Percentiles rank a stretch among this genome's conserved stretches.
phyloP scores from a whole-genome alignment of 2,888 invertebrate species.

The Phalangium opilio region DNA sequence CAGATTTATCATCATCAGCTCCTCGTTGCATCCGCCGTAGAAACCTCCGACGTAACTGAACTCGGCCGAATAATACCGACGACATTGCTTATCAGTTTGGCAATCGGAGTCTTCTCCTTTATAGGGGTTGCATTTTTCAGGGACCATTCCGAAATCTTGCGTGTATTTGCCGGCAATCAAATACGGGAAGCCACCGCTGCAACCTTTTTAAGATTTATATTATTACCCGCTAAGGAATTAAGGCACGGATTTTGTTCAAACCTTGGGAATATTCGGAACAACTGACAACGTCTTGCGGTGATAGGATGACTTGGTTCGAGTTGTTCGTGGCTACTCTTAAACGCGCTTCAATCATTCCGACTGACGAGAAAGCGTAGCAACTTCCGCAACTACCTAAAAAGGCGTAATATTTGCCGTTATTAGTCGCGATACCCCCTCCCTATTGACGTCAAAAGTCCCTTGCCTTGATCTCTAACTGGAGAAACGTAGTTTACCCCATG shows the following conservation, averaged over 20 bases:
- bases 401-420: too few species aligned
- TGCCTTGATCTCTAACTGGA: slow-evolving; percentile 22
- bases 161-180: slow-evolving; percentile 30
- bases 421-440: too few species aligned
- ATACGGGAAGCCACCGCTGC: slow-evolving; percentile 31
- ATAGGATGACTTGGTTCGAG: slow-evolving; percentile 29
- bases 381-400: slow-evolving; percentile 33
- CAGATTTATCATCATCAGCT: slow-evolving; percentile 33
- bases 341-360: slow-evolving; percentile 36
- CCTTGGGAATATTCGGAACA: slow-evolving; percentile 38
- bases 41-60: slow-evolving; percentile 38
- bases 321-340: slow-evolving; percentile 34
- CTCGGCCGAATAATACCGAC: slow-evolving; percentile 31
- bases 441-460: too few species aligned
- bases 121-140: slow-evolving; percentile 36
- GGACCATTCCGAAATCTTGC: slow-evolving; percentile 34
- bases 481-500: slow-evolving; percentile 27
- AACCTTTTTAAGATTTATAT: slow-evolving; percentile 16
- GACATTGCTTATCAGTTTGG: slow-evolving; percentile 25
- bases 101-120: slow-evolving; percentile 30
- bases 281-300: slow-evolving; percentile 36
- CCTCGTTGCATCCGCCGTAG: slow-evolving; percentile 37
- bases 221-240: too few species aligned
- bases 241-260: slow-evolving; percentile 14
- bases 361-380: slow-evolving; percentile 37